phyloP scores from a whole-genome alignment of 2,888 invertebrate species.

The Harpalus rufipes region DNA sequence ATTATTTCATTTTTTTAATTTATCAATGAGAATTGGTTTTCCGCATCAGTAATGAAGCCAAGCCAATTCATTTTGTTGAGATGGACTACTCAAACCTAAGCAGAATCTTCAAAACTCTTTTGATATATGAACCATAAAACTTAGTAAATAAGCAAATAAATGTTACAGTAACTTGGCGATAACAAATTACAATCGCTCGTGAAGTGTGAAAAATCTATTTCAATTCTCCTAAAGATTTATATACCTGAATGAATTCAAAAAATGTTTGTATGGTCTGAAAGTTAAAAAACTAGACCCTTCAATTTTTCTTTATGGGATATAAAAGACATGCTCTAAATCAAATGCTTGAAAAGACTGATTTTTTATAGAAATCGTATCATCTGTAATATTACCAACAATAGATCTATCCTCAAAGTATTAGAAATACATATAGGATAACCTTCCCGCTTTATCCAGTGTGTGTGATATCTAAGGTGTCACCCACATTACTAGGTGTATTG shows the following conservation, averaged over 20 bases:
- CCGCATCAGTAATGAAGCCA: too few species aligned
- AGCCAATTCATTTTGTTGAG: too few species aligned
- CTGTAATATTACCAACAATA: neutral
- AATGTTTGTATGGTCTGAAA: slow-evolving; percentile 8
- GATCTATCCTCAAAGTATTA: slow-evolving; percentile 1
- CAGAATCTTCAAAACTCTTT: too few species aligned
- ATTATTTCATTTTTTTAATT: too few species aligned
- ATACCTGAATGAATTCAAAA: slow-evolving; percentile 4
- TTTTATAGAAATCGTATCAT: slow-evolving; percentile 20
- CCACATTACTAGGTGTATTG: slow-evolving; percentile 50
- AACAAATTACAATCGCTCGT: neutral
- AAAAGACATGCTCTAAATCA: slow-evolving; percentile 56
- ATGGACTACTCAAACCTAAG: too few species aligned
- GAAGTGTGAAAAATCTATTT: slow-evolving; percentile 14
- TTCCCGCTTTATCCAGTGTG: neutral
- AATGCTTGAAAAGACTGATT: slow-evolving; percentile 35
- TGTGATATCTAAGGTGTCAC: slow-evolving; percentile 56
- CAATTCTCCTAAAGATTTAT: neutral
- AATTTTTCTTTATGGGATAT: slow-evolving; percentile 37
- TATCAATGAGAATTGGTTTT: too few species aligned
- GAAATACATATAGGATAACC: neutral
- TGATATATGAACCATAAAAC: too few species aligned
- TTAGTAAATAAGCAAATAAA: too few species aligned
- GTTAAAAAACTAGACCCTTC: slow-evolving; percentile 46
- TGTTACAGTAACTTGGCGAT: too few species aligned